Evolutionary conservation across 1,140 invertebrate genomes (phyloP).

Genomic region (Stegodyphus mimosarum): DNA sequence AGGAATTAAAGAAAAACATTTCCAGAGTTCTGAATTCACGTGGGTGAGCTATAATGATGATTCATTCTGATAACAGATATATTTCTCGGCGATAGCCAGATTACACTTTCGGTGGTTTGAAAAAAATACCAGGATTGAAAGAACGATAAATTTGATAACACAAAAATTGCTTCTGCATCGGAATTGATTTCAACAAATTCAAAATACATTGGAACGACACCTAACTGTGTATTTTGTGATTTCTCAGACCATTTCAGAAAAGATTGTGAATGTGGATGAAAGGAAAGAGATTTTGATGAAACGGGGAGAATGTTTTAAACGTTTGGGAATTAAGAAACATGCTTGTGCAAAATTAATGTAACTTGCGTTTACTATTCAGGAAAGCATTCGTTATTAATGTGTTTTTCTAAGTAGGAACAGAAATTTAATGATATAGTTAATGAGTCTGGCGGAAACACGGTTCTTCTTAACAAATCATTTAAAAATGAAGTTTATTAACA

Average conservation of each 20-base stretch:
- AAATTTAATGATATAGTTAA: background rate
- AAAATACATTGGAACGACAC: background rate
- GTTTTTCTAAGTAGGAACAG: background rate
- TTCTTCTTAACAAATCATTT: no score
- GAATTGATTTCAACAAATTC: background rate
- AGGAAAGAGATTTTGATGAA: conserved; percentile 27
- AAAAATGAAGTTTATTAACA: no score
- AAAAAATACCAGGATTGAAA: background rate
- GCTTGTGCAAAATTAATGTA: background rate
- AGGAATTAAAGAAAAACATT: no score
- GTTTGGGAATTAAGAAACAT: background rate
- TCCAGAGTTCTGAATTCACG: background rate
- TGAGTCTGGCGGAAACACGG: no score
- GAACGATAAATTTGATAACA: background rate
- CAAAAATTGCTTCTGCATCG: background rate
- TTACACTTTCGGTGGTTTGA: background rate
- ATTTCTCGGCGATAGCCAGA: no score
- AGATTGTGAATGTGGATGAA: background rate
- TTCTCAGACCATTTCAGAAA: background rate
- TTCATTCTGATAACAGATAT: background rate
- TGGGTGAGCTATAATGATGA: background rate
- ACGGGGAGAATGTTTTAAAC: conserved; percentile 17
- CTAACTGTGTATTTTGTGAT: background rate
- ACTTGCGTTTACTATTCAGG: background rate
- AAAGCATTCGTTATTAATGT: background rate